Evolutionary conservation across 2,797 vertebrate species (phyloP).

Genomic region (Chiloscyllium punctatum): DNA sequence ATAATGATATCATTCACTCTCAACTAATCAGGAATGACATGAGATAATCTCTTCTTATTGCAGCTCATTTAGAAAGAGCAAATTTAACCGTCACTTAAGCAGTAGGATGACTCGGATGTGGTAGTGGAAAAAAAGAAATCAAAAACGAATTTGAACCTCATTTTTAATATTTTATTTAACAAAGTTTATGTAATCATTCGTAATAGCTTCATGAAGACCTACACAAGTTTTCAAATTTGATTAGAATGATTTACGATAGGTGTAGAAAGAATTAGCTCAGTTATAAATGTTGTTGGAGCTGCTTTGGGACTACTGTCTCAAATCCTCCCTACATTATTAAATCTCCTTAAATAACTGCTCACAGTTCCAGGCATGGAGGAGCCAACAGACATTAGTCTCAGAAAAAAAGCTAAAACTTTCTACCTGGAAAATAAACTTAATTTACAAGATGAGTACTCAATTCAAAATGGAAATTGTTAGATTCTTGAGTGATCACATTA

Average conservation of each 20-base stretch:
- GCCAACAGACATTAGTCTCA: neutral
- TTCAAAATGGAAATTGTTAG: neutral
- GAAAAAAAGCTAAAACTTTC: neutral
- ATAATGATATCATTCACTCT: neutral
- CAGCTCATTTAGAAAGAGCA: neutral
- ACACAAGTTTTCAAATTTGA: neutral
- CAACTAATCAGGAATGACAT: neutral
- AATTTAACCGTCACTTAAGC: neutral
- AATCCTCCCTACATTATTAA: slow-evolving; percentile 1
- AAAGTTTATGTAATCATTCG: slow-evolving; percentile 8
- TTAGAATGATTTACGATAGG: slow-evolving; percentile 16
- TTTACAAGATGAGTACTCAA: neutral
- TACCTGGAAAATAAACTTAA: neutral
- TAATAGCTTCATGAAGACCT: neutral
- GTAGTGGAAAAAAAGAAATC: neutral
- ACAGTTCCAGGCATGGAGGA: neutral
- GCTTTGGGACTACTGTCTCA: neutral
- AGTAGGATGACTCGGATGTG: neutral
- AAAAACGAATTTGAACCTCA: neutral
- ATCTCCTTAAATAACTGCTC: neutral
- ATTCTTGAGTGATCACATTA: neutral
- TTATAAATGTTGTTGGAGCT: neutral
- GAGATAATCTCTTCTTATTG: neutral
- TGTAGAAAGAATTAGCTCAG: slow-evolving; percentile 9
- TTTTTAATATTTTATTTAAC: neutral